phyloP scores from a whole-genome alignment of 2,888 invertebrate genomes.

The Trachelus tabidus region DNA sequence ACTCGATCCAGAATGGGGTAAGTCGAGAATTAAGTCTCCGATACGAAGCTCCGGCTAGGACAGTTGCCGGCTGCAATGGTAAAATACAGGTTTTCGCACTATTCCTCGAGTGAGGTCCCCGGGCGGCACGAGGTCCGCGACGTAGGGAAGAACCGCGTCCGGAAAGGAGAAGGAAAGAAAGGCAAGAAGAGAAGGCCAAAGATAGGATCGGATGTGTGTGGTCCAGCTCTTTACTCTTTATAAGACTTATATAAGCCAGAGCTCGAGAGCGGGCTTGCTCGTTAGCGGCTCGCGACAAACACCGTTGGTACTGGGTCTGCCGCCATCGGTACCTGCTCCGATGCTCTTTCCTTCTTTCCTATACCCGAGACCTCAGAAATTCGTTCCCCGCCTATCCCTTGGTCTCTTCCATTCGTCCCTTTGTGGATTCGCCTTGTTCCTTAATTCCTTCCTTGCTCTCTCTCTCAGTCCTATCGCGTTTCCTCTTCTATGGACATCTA shows the following conservation, averaged over 20 bases:
- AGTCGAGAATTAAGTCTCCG: constrained; percentile 28
- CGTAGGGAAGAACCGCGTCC: background rate
- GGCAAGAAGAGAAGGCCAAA: constrained; percentile 43
- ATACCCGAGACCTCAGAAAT: constrained; percentile 9
- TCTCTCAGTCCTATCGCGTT: background rate
- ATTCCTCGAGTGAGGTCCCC: background rate
- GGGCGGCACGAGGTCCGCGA: background rate
- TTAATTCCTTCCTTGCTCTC: background rate
- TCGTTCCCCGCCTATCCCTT: constrained; percentile 19
- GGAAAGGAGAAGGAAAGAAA: constrained; percentile 30
- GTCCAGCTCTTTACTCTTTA: constrained; percentile 64
- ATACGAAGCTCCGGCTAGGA: background rate
- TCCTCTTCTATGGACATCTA: background rate
- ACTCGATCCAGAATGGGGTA: constrained; percentile 54
- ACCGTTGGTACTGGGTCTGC: constrained; percentile 39
- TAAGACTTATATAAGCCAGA: constrained; percentile 63
- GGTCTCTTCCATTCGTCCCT: constrained; percentile 9
- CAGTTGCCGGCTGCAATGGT: background rate
- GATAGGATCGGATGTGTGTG: constrained; percentile 66
- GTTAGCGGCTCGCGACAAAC: constrained; percentile 66
- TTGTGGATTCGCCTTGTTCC: background rate
- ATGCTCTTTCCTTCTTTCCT: background rate
- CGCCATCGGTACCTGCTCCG: constrained; percentile 17
- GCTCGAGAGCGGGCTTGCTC: constrained; percentile 53
- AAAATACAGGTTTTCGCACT: constrained; percentile 1